Base-by-base conservation (phyloP, 2,797 vertebrate species). In the Hydrophis major region DNA sequence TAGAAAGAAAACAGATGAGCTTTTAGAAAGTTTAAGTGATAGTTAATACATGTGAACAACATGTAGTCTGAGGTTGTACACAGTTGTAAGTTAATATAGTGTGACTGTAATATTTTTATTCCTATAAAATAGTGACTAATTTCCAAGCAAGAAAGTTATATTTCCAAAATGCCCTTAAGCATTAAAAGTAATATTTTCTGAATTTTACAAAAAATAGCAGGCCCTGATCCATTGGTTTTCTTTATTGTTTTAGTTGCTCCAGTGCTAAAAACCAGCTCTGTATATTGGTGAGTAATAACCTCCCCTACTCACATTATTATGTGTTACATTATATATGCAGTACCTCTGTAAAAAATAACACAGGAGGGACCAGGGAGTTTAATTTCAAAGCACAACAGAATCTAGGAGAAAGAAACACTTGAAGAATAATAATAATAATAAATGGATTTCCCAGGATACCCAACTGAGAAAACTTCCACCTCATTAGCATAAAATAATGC, bases 1-100 rank as follows among this genome's bases (percentile, higher is more conserved):
- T 95, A 96, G 96, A 97, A 96, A 96, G 96, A 95, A 97, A 97
- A 96, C 94, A 96, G 96, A 96, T 96, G 96, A 97, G 96, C 96
- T 94, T 96, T 95, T 97, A 94, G 91, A 61, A 5, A 95, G 94
- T 92, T 94, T 92, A 89, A 89, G 10, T 90, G 8, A 42, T 55
- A 91, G 42, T 95, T 69, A 91, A 50, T 69, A 94, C 94, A 95
- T 60, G 28, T 11, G 5, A 2, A 37, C n/a, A 86, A 28, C 57
- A 47, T 22, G 12, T 6, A 28, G 12, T 27, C 60, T 66, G 20
- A 25, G 53, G 16, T 20, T 20, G 55, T 5, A 88, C 1, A 5
- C 18, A 88, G 13, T 37, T 86, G 20, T 47, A 66, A 86, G n/a
- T 12, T 61, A 57, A 91, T n/a, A 47, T 61, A 32, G 14, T 50